Base-by-base conservation (phyloP, 2,113 vertebrate species). In the Tetraodon nigroviridis region DNA sequence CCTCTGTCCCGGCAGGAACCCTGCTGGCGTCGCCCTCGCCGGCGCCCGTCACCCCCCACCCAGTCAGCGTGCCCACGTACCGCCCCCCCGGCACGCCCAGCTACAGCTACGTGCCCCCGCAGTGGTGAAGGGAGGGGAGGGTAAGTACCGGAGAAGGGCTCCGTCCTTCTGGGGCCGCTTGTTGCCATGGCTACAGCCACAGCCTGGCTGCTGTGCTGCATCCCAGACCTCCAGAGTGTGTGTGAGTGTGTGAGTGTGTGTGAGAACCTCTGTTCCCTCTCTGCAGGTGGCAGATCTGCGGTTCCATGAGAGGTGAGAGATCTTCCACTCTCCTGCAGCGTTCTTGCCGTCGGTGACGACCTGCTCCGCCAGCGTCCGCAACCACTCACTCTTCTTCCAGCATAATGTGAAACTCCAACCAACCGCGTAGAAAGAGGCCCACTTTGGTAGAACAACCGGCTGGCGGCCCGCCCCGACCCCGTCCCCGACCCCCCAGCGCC, bases 81-180 rank as follows among this genome's bases (percentile, higher is more conserved):
- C 92, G 96, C 89, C 87, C 90, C 59, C 92, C 95, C 67, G 94
- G 93, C 87, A 95, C 94, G 44, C 94, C 96, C 84, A 94, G 94
- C 78, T 99, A 99, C 94, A 98, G 94, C 92, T 98, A 99, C 62
- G 94, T 99, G 87, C 93, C 96, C 85, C 91, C 94, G 8, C 96
- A 97, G 86, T 98, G 96, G 96, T 98, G 94, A 99, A 92, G 82
- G 75, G 76, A 78, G 84, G 85, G 84, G 90, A 90, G 86, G 71
- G 93, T 96, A 89, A 90, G 88, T 85, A 65, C 18, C 17, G 40
- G 2, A 27, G 24, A 27, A 27, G 5, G 7, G 24, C 24, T 27
- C 24, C 24, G 4, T 27, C 24, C 1, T 3, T 27, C 24, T 27
- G 24, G 4, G 32, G 1, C 32, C 12, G 2, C 2, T 37, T 37